Conservation (phyloP, 2,113 vertebrate genomes). For the Empidonax alnorum region DNA sequence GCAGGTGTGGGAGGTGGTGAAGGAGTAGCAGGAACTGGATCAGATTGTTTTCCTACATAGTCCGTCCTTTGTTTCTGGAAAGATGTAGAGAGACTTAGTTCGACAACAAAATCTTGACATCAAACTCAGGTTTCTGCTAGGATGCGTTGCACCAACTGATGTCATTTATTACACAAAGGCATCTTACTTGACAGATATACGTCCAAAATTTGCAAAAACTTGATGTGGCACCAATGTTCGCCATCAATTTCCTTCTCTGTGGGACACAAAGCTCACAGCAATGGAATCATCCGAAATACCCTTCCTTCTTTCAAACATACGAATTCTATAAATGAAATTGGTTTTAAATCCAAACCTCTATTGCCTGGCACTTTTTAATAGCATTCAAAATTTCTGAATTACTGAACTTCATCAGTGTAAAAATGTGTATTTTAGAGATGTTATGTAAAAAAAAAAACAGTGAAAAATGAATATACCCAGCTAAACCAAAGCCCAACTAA, state of each 20-base stretch:
- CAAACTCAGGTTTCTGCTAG: background rate
- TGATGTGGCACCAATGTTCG: background rate
- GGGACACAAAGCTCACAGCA: fast-evolving
- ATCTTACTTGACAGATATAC: background rate
- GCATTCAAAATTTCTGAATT: background rate
- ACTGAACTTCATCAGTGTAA: background rate
- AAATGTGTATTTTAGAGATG: background rate
- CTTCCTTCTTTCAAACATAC: background rate
- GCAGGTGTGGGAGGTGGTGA: slow-evolving; percentile 74
- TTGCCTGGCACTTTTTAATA: background rate
- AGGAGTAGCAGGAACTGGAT: slow-evolving; percentile 64
- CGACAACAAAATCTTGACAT: too few species aligned
- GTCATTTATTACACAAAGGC: background rate
- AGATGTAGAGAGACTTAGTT: background rate
- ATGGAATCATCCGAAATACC: fast-evolving
- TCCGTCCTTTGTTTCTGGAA: slow-evolving; percentile 89
- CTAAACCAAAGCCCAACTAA: background rate
- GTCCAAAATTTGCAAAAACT: background rate
- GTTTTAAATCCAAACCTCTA: background rate
- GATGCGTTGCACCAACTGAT: background rate
- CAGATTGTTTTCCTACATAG: slow-evolving; percentile 58
- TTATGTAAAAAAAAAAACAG: background rate
- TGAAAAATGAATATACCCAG: background rate
- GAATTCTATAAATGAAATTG: background rate
- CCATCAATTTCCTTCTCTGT: background rate